Evolutionary conservation across 2,113 vertebrate genomes (phyloP).

Genomic region (Galemys pyrenaicus): DNA sequence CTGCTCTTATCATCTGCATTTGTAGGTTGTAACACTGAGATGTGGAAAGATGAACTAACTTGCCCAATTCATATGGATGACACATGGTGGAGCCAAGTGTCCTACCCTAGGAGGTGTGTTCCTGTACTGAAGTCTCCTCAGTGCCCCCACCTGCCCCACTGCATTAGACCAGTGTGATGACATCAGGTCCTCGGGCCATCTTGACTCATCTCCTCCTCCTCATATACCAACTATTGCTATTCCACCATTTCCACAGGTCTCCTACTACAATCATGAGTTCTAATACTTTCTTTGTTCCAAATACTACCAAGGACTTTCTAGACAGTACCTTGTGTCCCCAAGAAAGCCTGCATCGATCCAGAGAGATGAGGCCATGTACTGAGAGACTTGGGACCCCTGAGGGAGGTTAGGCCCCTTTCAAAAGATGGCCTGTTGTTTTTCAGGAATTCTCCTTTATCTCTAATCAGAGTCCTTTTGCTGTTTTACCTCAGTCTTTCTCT

Average conservation of each 20-base stretch:
- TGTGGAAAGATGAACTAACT: background rate
- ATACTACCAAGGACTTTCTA: background rate
- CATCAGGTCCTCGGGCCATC: background rate
- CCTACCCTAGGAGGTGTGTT: background rate
- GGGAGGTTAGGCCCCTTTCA: too few species aligned
- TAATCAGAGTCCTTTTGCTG: background rate
- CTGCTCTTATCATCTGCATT: background rate
- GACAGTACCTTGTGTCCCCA: background rate
- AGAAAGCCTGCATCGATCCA: background rate
- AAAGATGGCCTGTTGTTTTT: background rate
- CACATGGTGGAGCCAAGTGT: too few species aligned
- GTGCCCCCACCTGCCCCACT: accelerated
- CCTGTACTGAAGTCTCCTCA: background rate
- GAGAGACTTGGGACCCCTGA: background rate
- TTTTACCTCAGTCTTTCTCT: background rate
- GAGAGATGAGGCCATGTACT: background rate
- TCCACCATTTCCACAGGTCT: background rate
- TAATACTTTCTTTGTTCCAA: background rate
- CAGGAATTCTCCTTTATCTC: background rate
- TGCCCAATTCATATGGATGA: background rate
- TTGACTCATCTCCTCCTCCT: background rate
- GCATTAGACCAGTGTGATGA: background rate
- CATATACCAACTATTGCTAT: background rate
- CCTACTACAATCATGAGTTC: background rate
- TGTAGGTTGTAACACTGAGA: background rate